A percentile compares a stretch with the other conserved stretches of the same genome.
Evolutionary conservation across 2,797 vertebrate genomes (phyloP).

Genomic region (Gallinago nigripennis): DNA sequence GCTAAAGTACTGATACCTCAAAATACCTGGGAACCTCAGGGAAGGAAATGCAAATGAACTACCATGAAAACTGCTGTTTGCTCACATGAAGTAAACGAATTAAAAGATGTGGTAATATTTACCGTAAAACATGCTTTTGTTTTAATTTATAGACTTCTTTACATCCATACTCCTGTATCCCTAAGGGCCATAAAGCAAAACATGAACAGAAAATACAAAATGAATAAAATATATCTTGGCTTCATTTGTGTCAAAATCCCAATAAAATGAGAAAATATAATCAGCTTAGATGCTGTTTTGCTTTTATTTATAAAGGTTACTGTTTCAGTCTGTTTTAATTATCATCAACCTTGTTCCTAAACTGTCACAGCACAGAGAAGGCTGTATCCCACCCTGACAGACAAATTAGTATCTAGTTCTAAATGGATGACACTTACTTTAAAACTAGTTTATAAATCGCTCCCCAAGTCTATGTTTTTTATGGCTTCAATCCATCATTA

Average conservation of each 20-base stretch:
- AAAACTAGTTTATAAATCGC: not conserved
- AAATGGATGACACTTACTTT: not conserved
- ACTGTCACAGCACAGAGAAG: not conserved
- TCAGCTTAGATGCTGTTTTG: conserved; percentile 25
- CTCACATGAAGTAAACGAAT: conserved; percentile 27
- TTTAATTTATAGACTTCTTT: conserved; percentile 70
- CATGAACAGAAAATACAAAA: conserved; percentile 53
- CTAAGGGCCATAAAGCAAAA: conserved; percentile 51
- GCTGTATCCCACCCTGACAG: not conserved
- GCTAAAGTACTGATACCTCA: not conserved
- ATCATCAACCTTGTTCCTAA: conserved; percentile 49
- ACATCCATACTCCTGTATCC: conserved; percentile 24
- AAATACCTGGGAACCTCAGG: not conserved
- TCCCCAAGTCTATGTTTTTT: not conserved
- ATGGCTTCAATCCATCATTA: not conserved
- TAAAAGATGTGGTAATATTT: conserved; percentile 42
- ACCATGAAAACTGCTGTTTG: conserved; percentile 30
- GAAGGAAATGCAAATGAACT: conserved; percentile 17
- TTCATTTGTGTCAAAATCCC: conserved; percentile 71
- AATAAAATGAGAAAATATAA: conserved; percentile 68
- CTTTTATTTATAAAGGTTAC: conserved; percentile 70
- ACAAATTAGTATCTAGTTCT: not conserved
- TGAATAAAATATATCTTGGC: conserved; percentile 55
- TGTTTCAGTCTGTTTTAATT: conserved; percentile 60
- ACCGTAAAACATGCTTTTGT: conserved; percentile 34